phyloP scores from a whole-genome alignment of 35 echinoderm and acorn worm species.

The Diadema setosum region DNA sequence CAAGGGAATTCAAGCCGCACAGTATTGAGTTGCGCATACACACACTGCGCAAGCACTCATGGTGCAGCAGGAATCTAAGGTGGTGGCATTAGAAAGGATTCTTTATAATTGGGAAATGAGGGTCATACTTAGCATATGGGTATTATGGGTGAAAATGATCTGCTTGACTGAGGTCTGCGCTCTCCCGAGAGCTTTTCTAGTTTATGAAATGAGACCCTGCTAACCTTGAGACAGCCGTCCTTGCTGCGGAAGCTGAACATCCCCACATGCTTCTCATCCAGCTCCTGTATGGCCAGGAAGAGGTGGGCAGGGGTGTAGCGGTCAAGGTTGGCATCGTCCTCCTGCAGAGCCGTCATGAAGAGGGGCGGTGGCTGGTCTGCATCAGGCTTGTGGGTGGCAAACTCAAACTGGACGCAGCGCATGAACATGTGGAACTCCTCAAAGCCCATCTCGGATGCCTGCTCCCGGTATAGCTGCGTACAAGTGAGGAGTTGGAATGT shows the following conservation, averaged over 20 bases:
- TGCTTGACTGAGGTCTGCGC: too few species aligned
- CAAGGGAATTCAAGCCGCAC: too few species aligned
- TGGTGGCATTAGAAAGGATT: too few species aligned
- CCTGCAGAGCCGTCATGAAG: slow-evolving; percentile 96
- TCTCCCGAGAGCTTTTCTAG: too few species aligned
- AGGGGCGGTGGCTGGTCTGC: slow-evolving; percentile 92
- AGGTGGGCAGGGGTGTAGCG: slow-evolving; percentile 84
- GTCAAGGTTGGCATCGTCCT: slow-evolving; percentile 95
- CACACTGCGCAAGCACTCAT: too few species aligned
- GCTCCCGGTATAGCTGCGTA: slow-evolving; percentile 74
- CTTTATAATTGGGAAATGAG: too few species aligned
- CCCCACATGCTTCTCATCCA: slow-evolving; percentile 96
- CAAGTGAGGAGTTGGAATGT: neutral
- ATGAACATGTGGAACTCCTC: slow-evolving; percentile 93
- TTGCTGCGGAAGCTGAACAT: slow-evolving; percentile 86
- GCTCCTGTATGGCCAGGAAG: slow-evolving; percentile 83
- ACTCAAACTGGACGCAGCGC: slow-evolving; percentile 98
- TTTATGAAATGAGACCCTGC: too few species aligned
- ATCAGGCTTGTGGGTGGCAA: slow-evolving; percentile 87
- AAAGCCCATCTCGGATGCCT: slow-evolving; percentile 93
- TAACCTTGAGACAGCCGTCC: slow-evolving; percentile 92
- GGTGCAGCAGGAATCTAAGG: too few species aligned
- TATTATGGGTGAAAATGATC: too few species aligned
- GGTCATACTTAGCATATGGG: too few species aligned
- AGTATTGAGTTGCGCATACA: too few species aligned